Base-by-base conservation (phyloP, 2,797 vertebrate species). In the Myotis vivesi region DNA sequence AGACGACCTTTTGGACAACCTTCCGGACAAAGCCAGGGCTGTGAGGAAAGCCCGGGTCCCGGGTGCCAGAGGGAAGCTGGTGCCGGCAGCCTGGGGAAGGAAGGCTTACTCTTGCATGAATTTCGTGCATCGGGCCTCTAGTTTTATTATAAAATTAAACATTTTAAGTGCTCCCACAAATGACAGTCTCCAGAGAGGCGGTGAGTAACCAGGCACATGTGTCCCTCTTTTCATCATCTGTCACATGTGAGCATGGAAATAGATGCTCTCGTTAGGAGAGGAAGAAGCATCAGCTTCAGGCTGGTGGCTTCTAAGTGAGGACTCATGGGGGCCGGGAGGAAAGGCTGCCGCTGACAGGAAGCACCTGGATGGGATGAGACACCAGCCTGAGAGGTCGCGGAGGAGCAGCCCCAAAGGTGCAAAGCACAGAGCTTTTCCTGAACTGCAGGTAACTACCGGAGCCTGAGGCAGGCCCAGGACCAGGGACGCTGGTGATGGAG, bases 161-260 rank as follows among this genome's bases (percentile, higher is more conserved):
- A 49, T 23, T 77, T 12, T 36, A 95, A 93, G 76, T 36, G 53
- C 10, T 53, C 36, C 91, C 49, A 76, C 82, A 41, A n/a, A 92
- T 88, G 73, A 88, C 86, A 57, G 41, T 84, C 66, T 93, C 57
- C 38, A 80, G 79, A 94, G 92, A 87, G 89, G 44, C n/a, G 0
- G 16, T 23, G 51, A 81, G 91, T 69, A 38, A 28, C 81, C n/a
- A 55, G 69, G 28, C 68, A 76, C 55, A n/a, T 75, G 53, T 13
- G 36, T 77, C 44, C 77, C 57, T 69, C 25, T 72, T 93, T 41
- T 41, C 55, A 71, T 6, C 33, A 49, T 53, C 51, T 19, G 6
- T 82, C 73, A 75, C 80, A 72, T 57, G 33, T 86, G 36, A 85
- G 59, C 94, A 25, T 79, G 57, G 93, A 96, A 90, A 95, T 11